These are phyloP conservation scores for Heteromurus nitidus DNA, from an alignment of 2,888 invertebrate species.

Conservation along the genomic window DNA sequence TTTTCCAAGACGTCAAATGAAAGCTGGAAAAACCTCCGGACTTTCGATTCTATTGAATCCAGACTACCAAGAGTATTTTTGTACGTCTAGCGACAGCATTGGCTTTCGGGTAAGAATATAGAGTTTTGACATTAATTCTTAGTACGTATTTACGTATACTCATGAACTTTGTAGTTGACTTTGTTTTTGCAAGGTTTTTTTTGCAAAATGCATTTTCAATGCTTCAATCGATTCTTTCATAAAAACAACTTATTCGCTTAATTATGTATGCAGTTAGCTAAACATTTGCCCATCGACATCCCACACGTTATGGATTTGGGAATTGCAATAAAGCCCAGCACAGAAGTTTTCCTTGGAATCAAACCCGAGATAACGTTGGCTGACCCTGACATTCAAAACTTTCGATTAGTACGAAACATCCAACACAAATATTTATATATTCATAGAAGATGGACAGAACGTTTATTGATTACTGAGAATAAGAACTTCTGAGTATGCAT, in stretches of 20 bases:
- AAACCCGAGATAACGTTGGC: constrained; percentile 56
- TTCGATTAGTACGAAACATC: constrained; percentile 47
- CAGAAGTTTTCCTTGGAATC: constrained; percentile 64
- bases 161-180: no score
- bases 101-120: constrained; percentile 64
- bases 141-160: no score
- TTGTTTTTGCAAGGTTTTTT: not conserved
- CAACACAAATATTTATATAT: no score
- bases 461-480: no score
- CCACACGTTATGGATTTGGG: constrained; percentile 63
- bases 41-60: constrained; percentile 68
- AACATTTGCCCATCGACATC: constrained; percentile 65
- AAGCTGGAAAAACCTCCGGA: constrained; percentile 64
- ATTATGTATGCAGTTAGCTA: constrained; percentile 26
- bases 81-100: constrained; percentile 66
- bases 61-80: constrained; percentile 67
- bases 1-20: constrained; percentile 57
- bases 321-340: constrained; percentile 53
- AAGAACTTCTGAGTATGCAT: not conserved
- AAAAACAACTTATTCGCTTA: constrained; percentile 15
- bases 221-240: not conserved
- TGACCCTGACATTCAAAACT: constrained; percentile 49
- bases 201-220: not conserved
- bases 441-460: no score
- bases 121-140: no score